Evolutionary conservation across 1,140 invertebrate species (phyloP), one percentile per base, ranked within the genome.

Genomic region (Drosophila hydei): DNA sequence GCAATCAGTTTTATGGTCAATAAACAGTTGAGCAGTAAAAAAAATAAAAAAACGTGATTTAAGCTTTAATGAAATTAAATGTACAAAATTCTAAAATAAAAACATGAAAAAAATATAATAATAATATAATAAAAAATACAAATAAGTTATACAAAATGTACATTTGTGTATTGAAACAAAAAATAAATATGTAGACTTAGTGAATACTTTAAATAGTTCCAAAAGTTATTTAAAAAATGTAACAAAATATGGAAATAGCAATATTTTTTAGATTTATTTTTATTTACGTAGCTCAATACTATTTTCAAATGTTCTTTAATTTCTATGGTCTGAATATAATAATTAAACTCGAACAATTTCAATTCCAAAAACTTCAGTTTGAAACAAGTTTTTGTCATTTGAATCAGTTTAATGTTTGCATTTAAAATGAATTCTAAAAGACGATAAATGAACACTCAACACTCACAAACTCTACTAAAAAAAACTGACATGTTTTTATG

Each of bases 401-500:
- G 33, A 54, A 33, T 38, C 12, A 38, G 30, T 36, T 36, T 38
- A 38, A 38, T 19, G 27, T 18, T 21, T 19, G 11, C 14, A n/a
- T n/a, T 54, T 21, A 50, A 50, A 21, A 27, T 50, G 14, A 8
- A 18, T 54, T 3, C 16, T 18, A 19, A 38, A 21, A 38, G 11
- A 33, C 11, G 16, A 30, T 19, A 16, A 33, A 27, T 45, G 36
- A 27, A 23, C 40, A 18, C 3, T 25, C 4, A 16, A 25, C 16
- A 18, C 23, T 42, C n/a, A 56, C 7, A 43, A 43, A 25, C 5
- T 14, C 33, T 19, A 9, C n/a, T 1, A 27, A 27, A 38, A 56
- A 58, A 60, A 43, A 45, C 27, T 19, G 27, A 54, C 21, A 65
- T 36, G 14, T 56, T n/a, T 19, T 43, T 19, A 5, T n/a, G n/a